phyloP scores from a whole-genome alignment of 2,797 vertebrate species.

The Dallia pectoralis region DNA sequence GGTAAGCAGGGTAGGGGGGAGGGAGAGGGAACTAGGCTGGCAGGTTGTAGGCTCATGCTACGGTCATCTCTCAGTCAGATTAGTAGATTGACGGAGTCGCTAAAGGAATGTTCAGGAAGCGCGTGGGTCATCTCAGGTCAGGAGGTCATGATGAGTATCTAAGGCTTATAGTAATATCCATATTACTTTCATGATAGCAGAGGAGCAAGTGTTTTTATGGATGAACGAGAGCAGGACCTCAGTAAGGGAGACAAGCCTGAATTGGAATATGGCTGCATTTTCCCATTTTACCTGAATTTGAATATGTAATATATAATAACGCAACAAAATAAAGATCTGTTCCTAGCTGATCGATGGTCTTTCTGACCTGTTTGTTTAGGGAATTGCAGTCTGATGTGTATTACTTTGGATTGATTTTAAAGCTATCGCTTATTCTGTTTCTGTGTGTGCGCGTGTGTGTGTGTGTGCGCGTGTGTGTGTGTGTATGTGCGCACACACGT shows the following conservation, averaged over 20 bases:
- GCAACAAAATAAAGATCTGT: not conserved
- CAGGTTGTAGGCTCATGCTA: not conserved
- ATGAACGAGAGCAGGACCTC: conserved; percentile 47
- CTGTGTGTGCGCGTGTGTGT: conserved; percentile 15
- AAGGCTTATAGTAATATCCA: not conserved
- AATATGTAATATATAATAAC: conserved; percentile 20
- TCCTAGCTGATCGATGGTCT: not conserved
- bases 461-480: conserved; percentile 15
- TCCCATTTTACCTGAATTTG: not conserved
- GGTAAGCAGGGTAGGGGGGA: too few relatives aligned
- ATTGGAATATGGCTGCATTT: conserved; percentile 29
- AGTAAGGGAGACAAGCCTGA: conserved; percentile 24
- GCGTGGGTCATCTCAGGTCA: too few relatives aligned
- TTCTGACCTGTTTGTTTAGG: not conserved
- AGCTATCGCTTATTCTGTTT: conserved; percentile 13
- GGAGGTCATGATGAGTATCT: conserved; percentile 16
- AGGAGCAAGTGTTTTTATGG: conserved; percentile 10
- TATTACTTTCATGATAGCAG: conserved; percentile 20
- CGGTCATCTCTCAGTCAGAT: not conserved
- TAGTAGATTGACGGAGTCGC: conserved; percentile 9
- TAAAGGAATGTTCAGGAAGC: not conserved
- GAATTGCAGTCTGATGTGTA: not conserved
- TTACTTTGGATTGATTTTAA: not conserved
- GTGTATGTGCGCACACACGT: conserved; percentile 4
- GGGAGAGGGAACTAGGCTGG: not conserved